These are phyloP conservation scores for Helobdella robusta DNA, from an alignment of 2,888 invertebrate genomes.

Conservation along the genomic window DNA sequence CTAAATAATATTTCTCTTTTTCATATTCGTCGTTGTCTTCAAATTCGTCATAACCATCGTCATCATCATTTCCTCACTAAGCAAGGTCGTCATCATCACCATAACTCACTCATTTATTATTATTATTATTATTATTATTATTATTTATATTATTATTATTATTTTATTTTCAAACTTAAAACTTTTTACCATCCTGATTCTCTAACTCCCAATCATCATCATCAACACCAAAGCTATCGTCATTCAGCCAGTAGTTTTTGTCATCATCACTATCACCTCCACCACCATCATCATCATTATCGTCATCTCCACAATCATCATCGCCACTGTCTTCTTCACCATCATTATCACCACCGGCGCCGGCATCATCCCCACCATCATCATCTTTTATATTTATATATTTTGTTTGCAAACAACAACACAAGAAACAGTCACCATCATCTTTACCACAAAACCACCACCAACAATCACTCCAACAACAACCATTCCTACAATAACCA, in stretches of 20 bases:
- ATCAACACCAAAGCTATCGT: conserved; percentile 10
- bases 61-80: conserved; percentile 4
- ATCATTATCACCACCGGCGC: background rate
- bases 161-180: too few relatives aligned
- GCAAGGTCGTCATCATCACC: conserved; percentile 6
- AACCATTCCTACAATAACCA: too few relatives aligned
- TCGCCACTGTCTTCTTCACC: too few relatives aligned
- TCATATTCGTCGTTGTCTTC: background rate
- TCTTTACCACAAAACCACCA: background rate
- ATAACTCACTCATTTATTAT: too few relatives aligned
- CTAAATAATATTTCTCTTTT: too few relatives aligned
- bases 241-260: background rate
- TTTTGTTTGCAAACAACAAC: background rate
- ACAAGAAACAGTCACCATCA: background rate
- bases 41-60: background rate
- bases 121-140: conserved; percentile 1
- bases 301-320: background rate
- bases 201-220: conserved; percentile 8
- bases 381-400: background rate
- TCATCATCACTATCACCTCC: too few relatives aligned
- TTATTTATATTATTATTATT: background rate
- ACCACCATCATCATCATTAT: background rate
- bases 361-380: background rate
- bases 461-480: background rate
- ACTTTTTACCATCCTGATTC: conserved; percentile 4